A percentile compares a stretch with the other conserved stretches of the same genome.
These are phyloP conservation scores for Syncerus caffer DNA, from an alignment of 2,797 vertebrate species.

Conservation along the genomic window DNA sequence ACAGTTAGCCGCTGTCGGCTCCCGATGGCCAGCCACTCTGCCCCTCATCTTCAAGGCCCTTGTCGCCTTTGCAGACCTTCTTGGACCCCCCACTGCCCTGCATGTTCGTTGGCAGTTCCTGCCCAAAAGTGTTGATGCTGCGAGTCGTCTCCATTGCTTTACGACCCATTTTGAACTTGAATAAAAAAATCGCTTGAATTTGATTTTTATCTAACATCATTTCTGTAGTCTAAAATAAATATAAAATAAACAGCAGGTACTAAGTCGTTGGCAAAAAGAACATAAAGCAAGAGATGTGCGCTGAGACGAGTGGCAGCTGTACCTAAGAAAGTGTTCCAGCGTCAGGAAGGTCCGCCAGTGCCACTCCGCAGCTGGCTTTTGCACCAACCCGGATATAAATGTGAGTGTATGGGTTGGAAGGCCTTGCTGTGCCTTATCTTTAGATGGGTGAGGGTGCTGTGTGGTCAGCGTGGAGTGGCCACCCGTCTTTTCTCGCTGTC, in stretches of 20 bases:
- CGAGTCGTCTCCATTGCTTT: background rate
- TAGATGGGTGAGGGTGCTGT: background rate
- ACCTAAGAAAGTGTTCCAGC: background rate
- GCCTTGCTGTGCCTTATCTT: fast-evolving
- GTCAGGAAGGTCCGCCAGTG: no score
- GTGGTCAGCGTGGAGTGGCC: background rate
- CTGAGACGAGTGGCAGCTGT: background rate
- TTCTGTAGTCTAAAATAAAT: background rate
- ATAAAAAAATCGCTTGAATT: background rate
- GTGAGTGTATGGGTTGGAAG: background rate
- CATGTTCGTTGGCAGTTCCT: fast-evolving
- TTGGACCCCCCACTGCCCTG: background rate
- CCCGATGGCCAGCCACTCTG: fast-evolving
- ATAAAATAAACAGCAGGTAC: background rate
- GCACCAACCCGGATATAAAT: background rate
- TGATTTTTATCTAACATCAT: background rate
- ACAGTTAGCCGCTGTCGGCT: fast-evolving
- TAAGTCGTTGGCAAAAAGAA: background rate
- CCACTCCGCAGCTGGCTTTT: fast-evolving
- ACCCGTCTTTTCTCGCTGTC: background rate
- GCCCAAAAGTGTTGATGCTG: background rate
- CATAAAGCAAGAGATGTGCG: background rate
- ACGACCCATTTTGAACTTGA: background rate
- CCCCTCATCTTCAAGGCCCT: background rate
- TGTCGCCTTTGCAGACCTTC: background rate